Conservation (phyloP, 1,140 invertebrate species). For the Portunus trituberculatus region DNA sequence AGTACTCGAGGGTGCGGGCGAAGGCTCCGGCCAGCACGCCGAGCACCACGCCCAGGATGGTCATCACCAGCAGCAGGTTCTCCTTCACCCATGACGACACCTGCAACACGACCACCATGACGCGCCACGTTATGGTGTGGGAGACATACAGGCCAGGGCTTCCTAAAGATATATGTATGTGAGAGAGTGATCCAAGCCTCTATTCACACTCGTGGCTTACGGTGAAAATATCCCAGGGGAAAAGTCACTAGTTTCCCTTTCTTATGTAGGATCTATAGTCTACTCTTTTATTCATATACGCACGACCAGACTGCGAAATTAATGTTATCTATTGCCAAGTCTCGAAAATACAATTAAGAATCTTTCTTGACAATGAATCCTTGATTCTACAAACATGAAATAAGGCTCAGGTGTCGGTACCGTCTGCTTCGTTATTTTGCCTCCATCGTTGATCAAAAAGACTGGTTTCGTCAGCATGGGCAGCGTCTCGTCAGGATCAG, state of each 20-base stretch:
- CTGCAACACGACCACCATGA: conserved; percentile 28
- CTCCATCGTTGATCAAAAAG: conserved; percentile 58
- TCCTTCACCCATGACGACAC: conserved; percentile 78
- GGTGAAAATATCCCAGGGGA: too few species aligned
- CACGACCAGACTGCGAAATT: too few species aligned
- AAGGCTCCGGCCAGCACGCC: conserved; percentile 81
- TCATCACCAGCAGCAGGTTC: conserved; percentile 81
- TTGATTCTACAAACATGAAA: too few species aligned
- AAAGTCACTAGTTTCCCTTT: too few species aligned
- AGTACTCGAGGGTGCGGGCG: conserved; percentile 78
- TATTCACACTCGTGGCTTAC: too few species aligned
- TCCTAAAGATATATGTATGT: too few species aligned
- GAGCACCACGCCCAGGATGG: conserved; percentile 81
- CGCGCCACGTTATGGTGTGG: neutral
- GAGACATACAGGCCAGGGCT: neutral
- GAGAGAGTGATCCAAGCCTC: too few species aligned
- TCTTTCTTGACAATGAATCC: too few species aligned
- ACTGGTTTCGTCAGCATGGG: conserved; percentile 64
- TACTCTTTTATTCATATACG: too few species aligned
- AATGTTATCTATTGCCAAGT: neutral
- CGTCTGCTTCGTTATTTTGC: conserved; percentile 62
- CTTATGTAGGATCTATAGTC: too few species aligned
- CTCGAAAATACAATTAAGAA: too few species aligned
- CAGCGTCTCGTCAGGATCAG: conserved; percentile 62
- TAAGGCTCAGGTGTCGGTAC: conserved; percentile 34